Percentiles rank a stretch among this genome's conserved stretches.
Evolutionary conservation across 2,888 invertebrate species (phyloP).

Genomic region (Ornithoptera alexandrae): DNA sequence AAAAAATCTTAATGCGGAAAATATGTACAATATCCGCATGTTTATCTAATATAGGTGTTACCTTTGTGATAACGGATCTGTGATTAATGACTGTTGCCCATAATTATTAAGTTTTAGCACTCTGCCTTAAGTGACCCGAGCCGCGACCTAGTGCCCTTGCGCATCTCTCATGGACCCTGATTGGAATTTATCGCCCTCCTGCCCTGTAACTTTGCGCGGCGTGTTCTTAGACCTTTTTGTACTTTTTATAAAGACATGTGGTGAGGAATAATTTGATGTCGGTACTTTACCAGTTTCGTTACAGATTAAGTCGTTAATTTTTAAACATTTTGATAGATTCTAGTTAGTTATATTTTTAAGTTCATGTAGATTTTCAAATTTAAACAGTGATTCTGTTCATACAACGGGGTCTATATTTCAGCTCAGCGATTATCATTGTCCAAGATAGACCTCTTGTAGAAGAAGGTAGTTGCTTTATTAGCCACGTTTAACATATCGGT

Average conservation of each 20-base stretch:
- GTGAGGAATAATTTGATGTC: constrained; percentile 28
- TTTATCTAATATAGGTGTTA: not conserved
- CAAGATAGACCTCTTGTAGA: too few relatives aligned
- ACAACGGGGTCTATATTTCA: too few relatives aligned
- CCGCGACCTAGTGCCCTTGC: constrained; percentile 70
- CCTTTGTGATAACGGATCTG: too few relatives aligned
- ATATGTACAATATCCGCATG: not conserved
- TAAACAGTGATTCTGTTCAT: too few relatives aligned
- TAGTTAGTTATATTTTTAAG: not conserved
- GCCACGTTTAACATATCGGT: too few relatives aligned
- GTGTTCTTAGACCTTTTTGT: constrained; percentile 42
- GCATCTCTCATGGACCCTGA: constrained; percentile 50
- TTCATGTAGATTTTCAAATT: too few relatives aligned
- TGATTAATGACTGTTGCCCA: not conserved
- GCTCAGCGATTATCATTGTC: too few relatives aligned
- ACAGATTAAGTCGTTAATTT: constrained; percentile 11
- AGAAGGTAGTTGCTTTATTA: too few relatives aligned
- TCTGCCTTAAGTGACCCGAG: constrained; percentile 46
- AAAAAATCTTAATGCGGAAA: not conserved
- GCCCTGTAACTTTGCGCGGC: constrained; percentile 53
- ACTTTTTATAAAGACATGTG: constrained; percentile 29
- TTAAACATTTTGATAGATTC: not conserved
- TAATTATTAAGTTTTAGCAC: constrained; percentile 4
- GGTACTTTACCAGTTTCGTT: constrained; percentile 14
- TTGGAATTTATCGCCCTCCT: constrained; percentile 71